Evolutionary conservation across 1,140 invertebrate species (phyloP).

Genomic region (Halictus rubicundus): DNA sequence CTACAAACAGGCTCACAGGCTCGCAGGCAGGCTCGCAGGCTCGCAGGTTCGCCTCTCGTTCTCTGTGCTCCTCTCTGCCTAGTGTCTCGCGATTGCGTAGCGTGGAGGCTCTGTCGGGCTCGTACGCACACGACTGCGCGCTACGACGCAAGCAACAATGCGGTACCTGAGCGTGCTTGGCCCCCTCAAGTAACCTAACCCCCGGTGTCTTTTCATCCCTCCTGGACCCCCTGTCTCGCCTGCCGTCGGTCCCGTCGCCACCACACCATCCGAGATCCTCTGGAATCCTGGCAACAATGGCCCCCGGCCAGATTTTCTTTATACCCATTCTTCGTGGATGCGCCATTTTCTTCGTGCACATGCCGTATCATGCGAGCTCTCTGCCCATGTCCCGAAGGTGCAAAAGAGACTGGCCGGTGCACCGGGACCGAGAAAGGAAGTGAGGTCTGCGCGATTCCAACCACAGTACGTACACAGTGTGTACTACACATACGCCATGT

Average conservation of each 20-base stretch:
- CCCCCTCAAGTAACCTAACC: slow-evolving; percentile 60
- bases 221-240: slow-evolving; percentile 50
- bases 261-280: slow-evolving; percentile 45
- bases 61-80: slow-evolving; percentile 12
- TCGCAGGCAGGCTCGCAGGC: slow-evolving; percentile 50
- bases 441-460: slow-evolving; percentile 21
- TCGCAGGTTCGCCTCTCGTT: slow-evolving; percentile 33
- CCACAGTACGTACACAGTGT: background rate
- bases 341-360: slow-evolving; percentile 54
- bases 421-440: slow-evolving; percentile 1
- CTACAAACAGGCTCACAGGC: slow-evolving; percentile 19
- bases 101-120: slow-evolving; percentile 7
- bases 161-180: slow-evolving; percentile 55
- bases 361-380: slow-evolving; percentile 40
- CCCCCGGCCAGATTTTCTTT: slow-evolving; percentile 48
- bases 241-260: background rate
- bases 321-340: slow-evolving; percentile 41
- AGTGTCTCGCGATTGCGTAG: slow-evolving; percentile 17
- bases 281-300: slow-evolving; percentile 52
- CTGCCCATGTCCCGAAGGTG: slow-evolving; percentile 33
- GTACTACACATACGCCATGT: background rate
- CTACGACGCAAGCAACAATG: slow-evolving; percentile 59
- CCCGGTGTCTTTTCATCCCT: slow-evolving; percentile 60
- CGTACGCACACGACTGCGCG: slow-evolving; percentile 31
- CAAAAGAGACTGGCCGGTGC: slow-evolving; percentile 15